phyloP scores from a whole-genome alignment of 2,113 vertebrate species.

The Cephalophus harveyi region DNA sequence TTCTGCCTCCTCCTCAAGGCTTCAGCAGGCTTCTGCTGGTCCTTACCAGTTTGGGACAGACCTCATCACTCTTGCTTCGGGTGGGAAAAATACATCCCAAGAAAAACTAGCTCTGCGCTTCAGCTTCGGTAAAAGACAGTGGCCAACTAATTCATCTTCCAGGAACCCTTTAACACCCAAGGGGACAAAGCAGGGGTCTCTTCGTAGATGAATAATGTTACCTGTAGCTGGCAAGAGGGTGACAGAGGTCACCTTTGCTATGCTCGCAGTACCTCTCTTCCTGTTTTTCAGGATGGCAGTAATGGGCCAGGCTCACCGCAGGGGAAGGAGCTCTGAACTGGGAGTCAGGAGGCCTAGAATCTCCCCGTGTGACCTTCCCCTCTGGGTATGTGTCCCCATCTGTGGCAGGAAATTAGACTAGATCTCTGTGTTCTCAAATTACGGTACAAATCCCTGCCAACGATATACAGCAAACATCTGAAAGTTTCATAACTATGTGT shows the following conservation, averaged over 20 bases:
- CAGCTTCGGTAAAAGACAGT: not conserved
- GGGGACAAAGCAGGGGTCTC: not conserved
- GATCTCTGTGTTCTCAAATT: not conserved
- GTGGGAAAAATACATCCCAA: not conserved
- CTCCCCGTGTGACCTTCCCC: not conserved
- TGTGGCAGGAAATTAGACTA: not conserved
- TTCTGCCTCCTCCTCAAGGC: not conserved
- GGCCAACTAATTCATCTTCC: not conserved
- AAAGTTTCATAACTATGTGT: not conserved
- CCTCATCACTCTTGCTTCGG: not conserved
- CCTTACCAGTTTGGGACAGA: not conserved
- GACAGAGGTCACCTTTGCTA: not conserved
- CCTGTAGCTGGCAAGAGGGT: not conserved
- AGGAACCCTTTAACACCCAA: not conserved
- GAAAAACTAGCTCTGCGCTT: not conserved
- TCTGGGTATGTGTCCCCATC: not conserved
- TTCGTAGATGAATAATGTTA: not conserved
- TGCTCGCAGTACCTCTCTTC: not conserved
- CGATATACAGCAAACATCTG: not conserved
- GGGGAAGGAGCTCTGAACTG: not conserved
- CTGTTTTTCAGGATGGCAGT: not conserved
- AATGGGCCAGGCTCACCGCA: not conserved
- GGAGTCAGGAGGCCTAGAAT: not conserved
- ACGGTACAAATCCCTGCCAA: not conserved
- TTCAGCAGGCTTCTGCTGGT: not conserved